Evolutionary conservation across 2,888 invertebrate genomes (phyloP), one percentile per base, ranked within the genome.

Genomic region (Pollenia griseotomentosa): DNA sequence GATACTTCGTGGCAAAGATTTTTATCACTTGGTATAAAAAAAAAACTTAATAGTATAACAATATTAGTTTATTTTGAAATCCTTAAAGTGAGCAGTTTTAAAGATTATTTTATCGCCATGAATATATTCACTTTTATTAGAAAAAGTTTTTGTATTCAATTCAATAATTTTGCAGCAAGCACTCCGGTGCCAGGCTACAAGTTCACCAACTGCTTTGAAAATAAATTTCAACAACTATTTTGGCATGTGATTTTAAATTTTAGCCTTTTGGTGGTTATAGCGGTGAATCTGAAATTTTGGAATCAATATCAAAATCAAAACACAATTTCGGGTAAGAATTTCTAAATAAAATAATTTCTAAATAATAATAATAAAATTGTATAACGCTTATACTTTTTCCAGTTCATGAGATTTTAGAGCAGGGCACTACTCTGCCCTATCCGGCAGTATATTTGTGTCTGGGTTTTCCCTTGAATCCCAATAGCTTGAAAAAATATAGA

Each of bases 181-280:
- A 78, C 83, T 4, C 57, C 83, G n/a, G 42, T 83, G 40, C 57
- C 78, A 1, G 77, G 83, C n/a, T 73, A 48, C 42, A 83, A 78
- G 44, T 83, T 83, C 8, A 59, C 65, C 42, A 61, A 65, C 11
- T 73, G 71, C 12, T 42, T 65, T 33, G 71, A 6, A 7, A 12
- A n/a, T 0, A 46, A 53, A 57, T 10, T 5, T 0, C 65, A 71
- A 19, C 33, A 19, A 51, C 14, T 83, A 11, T 78, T 71, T 57
- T 78, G 78, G 83, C 71, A 65, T 66, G 46, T 51, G 9, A 14
- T 66, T 14, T 23, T 78, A 6, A 23, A 10, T 40, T n/a, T 83
- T 7, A 55, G 16, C 2, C 48, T 73, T 0, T 33, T 71, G 48
- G 3, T 55, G 4, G 10, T 44, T 2, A 8, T 73, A 4, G 19